phyloP scores from a whole-genome alignment of 2,888 invertebrate genomes.

The Nowickia ferox region DNA sequence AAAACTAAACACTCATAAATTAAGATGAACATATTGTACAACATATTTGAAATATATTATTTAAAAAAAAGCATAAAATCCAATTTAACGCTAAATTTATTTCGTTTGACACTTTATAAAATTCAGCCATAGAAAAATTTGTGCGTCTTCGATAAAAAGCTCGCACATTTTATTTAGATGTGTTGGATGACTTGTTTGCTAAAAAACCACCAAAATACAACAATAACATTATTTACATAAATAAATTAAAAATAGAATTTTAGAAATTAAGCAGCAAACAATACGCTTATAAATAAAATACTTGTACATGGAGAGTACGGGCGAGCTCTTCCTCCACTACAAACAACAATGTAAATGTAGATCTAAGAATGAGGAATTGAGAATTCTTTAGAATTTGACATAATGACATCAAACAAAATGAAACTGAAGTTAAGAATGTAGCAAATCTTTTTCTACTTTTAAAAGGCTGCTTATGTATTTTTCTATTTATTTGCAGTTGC shows the following conservation, averaged over 20 bases:
- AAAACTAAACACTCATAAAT: constrained; percentile 17
- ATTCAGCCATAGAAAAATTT: constrained; percentile 34
- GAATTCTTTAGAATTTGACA: constrained; percentile 68
- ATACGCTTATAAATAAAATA: constrained; percentile 13
- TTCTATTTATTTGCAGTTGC: constrained; percentile 47
- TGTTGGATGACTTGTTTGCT: constrained; percentile 20
- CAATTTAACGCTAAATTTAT: constrained; percentile 70
- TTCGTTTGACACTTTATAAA: constrained; percentile 70
- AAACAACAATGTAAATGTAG: constrained; percentile 33
- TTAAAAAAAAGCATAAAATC: constrained; percentile 27
- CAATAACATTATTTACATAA: constrained; percentile 26
- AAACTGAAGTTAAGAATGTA: constrained; percentile 54
- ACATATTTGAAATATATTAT: neutral
- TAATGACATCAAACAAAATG: constrained; percentile 67
- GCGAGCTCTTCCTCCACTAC: neutral
- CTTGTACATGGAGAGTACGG: constrained; percentile 11
- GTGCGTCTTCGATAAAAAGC: constrained; percentile 20
- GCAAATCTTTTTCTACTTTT: constrained; percentile 51
- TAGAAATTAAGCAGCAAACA: constrained; percentile 24
- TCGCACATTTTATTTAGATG: constrained; percentile 47
- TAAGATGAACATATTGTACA: neutral
- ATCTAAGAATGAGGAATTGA: constrained; percentile 68
- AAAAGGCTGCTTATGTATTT: constrained; percentile 27
- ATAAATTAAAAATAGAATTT: constrained; percentile 56
- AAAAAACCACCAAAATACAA: neutral